Base-by-base conservation (phyloP, 2,888 invertebrate genomes). In the Hecatera dysodea region DNA sequence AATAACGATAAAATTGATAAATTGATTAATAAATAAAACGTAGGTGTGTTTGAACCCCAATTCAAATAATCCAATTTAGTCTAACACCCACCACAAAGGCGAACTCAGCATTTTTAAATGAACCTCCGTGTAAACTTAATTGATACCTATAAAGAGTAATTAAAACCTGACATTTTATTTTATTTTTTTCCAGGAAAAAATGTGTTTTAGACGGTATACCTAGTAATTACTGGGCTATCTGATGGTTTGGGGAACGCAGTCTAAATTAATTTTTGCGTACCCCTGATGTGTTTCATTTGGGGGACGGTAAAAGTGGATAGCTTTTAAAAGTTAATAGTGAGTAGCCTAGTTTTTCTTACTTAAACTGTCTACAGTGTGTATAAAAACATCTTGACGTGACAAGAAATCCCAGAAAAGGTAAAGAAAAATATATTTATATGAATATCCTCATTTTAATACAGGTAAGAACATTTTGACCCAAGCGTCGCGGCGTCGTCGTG, bases 131-230 rank as follows among this genome's bases (percentile, higher is more conserved):
- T 73, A 76, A 80, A 83, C 62, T 55, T 77, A 71, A 83, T 80
- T 80, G 77, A 61, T 83, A 80, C 72, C 81, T 77, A 75, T 86
- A 69, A 56, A 66, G 52, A 67, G 68, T 83, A 72, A 83, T 84
- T 81, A 83, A 81, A 78, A 59, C 33, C 56, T 39, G 69, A 60
- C 70, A 72, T 81, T 75, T 67, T 56, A n/a, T n/a, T n/a, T 55
- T 50, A 48, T 75, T 68, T 70, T 83, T 85, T 75, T 61, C 42
- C 12, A 17, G 19, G 8, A 17, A 66, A 50, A 27, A 55, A 22
- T 44, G 8, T 56, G 17, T 63, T 68, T 81, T 15, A 17, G 19
- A 9, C 24, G 27, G 44, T 60, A 22, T 48, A 29, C 22, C 22
- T 48, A 64, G 82, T 85, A 80, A 85, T 85, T 72, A 85, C 72